Evolutionary conservation across 2,797 vertebrate species (phyloP).

Genomic region (Propithecus perrieri): DNA sequence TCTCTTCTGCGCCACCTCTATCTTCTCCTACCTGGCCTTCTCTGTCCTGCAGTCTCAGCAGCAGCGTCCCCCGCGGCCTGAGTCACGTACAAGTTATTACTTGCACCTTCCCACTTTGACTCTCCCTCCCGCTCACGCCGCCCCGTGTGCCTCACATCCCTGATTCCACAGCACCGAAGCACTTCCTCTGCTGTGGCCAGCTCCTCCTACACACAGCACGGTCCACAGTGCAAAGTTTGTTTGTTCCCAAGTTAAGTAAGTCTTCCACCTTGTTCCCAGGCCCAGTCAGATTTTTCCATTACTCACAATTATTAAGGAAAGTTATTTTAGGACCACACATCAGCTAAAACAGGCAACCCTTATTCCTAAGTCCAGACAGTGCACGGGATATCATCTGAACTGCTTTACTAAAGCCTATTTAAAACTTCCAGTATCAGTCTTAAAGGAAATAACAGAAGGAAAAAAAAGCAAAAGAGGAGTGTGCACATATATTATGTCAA

Average conservation of each 20-base stretch:
- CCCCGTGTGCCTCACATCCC: rapidly evolving
- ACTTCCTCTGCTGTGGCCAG: neutral
- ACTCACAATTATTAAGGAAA: neutral
- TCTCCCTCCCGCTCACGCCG: rapidly evolving
- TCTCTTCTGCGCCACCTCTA: neutral
- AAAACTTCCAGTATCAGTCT: neutral
- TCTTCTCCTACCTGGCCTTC: neutral
- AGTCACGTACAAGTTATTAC: neutral
- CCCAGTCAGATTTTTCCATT: neutral
- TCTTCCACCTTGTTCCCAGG: neutral
- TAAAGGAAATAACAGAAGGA: neutral
- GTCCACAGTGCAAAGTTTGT: neutral
- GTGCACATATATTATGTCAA: rapidly evolving
- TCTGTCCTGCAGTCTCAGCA: neutral
- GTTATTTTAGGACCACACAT: neutral
- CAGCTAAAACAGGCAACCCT: neutral
- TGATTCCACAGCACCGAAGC: neutral
- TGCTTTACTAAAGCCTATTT: neutral
- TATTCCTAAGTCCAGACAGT: neutral
- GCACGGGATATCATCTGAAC: neutral
- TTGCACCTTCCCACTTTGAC: neutral
- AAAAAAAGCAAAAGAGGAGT: neutral
- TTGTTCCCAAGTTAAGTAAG: neutral
- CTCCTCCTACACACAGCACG: rapidly evolving
- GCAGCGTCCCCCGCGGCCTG: neutral